Conservation (phyloP, 2,797 vertebrate genomes). For the Oceanodroma leucorhoa region DNA sequence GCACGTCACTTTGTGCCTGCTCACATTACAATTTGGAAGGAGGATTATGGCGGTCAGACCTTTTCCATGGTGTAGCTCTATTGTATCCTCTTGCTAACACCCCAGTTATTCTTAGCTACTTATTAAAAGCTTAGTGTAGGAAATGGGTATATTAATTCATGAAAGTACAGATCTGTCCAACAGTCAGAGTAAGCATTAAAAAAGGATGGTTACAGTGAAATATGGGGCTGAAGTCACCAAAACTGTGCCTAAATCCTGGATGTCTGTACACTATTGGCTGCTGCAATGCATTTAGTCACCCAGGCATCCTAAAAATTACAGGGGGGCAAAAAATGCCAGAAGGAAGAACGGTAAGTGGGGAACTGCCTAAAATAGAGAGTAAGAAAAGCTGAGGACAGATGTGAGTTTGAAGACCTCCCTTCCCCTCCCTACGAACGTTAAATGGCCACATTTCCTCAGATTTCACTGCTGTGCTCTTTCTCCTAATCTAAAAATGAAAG, state of each 20-base stretch:
- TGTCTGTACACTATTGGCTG: neutral
- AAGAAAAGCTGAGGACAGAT: neutral
- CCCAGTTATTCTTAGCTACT: neutral
- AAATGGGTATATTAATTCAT: neutral
- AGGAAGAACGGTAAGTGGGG: neutral
- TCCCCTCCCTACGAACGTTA: neutral
- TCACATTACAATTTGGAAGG: accelerated
- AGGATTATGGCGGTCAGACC: neutral
- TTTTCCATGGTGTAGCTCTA: neutral
- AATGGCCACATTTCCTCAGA: neutral
- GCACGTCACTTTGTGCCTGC: accelerated
- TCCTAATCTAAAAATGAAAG: neutral
- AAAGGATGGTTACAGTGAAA: neutral
- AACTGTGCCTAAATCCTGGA: neutral
- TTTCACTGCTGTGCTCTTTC: neutral
- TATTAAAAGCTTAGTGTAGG: neutral
- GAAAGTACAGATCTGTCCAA: neutral
- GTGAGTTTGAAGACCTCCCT: neutral
- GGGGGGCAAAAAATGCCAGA: neutral
- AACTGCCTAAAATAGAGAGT: neutral
- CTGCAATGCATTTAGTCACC: neutral
- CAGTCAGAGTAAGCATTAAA: neutral
- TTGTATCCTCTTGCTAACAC: neutral
- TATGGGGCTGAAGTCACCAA: neutral
- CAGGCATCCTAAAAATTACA: neutral